Conservation (phyloP, 1,140 invertebrate genomes). For the Eufriesea mexicana region DNA sequence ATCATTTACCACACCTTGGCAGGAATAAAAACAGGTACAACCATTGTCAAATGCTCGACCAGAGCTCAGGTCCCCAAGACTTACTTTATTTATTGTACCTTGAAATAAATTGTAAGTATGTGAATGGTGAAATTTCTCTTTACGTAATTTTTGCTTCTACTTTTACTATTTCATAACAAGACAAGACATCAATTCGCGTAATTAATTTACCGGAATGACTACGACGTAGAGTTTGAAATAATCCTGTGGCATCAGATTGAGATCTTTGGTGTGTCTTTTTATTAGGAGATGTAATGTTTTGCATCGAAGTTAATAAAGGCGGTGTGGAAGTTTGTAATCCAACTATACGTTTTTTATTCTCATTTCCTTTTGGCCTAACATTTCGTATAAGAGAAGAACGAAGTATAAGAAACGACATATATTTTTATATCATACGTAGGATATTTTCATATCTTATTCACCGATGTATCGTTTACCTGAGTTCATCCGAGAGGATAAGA, state of each 20-base stretch:
- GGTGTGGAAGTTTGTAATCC: constrained; percentile 75
- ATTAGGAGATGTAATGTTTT: constrained; percentile 80
- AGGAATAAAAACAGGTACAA: constrained; percentile 93
- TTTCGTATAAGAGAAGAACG: constrained; percentile 7
- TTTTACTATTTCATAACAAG: not conserved
- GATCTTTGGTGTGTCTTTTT: constrained; percentile 93
- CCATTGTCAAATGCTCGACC: constrained; percentile 98
- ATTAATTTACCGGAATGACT: constrained; percentile 79
- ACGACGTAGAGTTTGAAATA: constrained; percentile 81
- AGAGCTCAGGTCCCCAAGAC: constrained; percentile 94
- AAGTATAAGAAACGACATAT: not conserved
- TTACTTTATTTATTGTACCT: constrained; percentile 84
- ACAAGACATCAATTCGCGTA: constrained; percentile 16
- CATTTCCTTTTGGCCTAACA: constrained; percentile 80
- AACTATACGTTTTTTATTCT: constrained; percentile 74
- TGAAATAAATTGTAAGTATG: constrained; percentile 24
- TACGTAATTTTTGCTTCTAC: not conserved
- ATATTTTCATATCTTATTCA: not conserved
- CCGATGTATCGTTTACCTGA: constrained; percentile 83
- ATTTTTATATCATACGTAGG: not conserved
- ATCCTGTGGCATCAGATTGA: constrained; percentile 93
- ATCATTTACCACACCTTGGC: constrained; percentile 89
- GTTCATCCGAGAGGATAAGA: constrained; percentile 93
- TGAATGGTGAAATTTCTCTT: not conserved
- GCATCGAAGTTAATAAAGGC: constrained; percentile 75